Base-by-base conservation (phyloP, 2,113 vertebrate genomes). In the Chaetops frenatus region DNA sequence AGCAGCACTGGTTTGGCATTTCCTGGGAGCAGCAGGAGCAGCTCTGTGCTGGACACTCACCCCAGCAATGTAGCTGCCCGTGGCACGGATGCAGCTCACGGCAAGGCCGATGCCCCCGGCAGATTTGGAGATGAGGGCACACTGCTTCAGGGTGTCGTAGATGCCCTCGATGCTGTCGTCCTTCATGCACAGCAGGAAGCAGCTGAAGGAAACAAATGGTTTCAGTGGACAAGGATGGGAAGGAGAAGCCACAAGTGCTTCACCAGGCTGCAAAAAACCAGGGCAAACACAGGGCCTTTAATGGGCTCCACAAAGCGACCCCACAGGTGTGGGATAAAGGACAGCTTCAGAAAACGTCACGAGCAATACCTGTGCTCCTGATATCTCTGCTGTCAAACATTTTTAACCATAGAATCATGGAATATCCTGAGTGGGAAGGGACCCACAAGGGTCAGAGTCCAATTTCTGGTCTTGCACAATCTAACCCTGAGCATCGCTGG, bases 141-240 rank as follows among this genome's bases (percentile, higher is more conserved):
- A 99, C 60, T 99, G 99, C 98, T 99, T 99, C 86, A 99, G 96
- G 0, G 99, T 99, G 92, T 99, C 99, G 5, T 99, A 99, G 97
- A 99, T 99, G 2, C 99, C 99, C 3, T 99, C 99, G 4, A 99
- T 99, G 97, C 99, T 99, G 98, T 99, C 99, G 4, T 99, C 99
- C 94, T 98, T 99, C 99, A 99, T 99, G 94, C 98, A 96, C 29
- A 99, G 97, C 97, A 99, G 98, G 96, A 99, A 99, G 88, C 99
- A 99, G 88, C 99, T 99, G 8, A 9, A 2, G 16, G 21, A 40
- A 20, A 60, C 69, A 95, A 85, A 78, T 0, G 70, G 57, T 36
- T 50, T 76, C 9, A 87, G 82, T 5, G 4, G 1, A 9, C 11
- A 10, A 13, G 24, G 29, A 2, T 8, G 31, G 17, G 10, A 7